Evolutionary conservation across 2,888 invertebrate species (phyloP).

Genomic region (Eupithecia inturbata): DNA sequence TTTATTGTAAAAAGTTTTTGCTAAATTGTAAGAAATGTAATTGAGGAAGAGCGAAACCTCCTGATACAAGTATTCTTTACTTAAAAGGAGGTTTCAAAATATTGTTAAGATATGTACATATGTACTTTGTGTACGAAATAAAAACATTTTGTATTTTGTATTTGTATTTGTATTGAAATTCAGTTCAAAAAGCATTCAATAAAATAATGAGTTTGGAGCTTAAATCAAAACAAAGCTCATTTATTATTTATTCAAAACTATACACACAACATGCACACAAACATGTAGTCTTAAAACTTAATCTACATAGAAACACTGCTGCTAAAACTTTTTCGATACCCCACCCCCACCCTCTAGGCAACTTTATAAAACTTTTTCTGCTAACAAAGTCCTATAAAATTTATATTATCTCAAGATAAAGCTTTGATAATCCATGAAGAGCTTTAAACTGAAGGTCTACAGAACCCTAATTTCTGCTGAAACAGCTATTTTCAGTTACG

Average conservation of each 20-base stretch:
- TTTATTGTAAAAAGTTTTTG: too few species aligned
- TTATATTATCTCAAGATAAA: constrained; percentile 41
- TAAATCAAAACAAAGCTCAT: background rate
- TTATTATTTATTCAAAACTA: background rate
- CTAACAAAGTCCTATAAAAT: constrained; percentile 38
- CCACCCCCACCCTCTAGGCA: background rate
- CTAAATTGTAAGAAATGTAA: too few species aligned
- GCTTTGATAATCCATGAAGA: constrained; percentile 44
- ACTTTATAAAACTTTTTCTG: constrained; percentile 34
- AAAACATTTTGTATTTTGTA: too few species aligned
- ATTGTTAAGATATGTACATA: too few species aligned
- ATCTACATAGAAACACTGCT: background rate
- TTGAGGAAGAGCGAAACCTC: too few species aligned
- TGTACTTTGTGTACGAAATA: too few species aligned
- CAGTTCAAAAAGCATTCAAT: background rate
- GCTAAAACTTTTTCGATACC: constrained; percentile 2
- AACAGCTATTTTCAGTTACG: constrained; percentile 11
- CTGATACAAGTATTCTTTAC: too few species aligned
- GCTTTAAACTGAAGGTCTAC: constrained; percentile 42
- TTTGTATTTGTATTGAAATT: too few species aligned
- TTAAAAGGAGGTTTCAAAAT: too few species aligned
- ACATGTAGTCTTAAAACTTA: background rate
- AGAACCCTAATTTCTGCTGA: constrained; percentile 50
- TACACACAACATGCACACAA: background rate
- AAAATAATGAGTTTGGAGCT: background rate